phyloP scores from a whole-genome alignment of 2,888 invertebrate species.

The Zaprionus lineosus region DNA sequence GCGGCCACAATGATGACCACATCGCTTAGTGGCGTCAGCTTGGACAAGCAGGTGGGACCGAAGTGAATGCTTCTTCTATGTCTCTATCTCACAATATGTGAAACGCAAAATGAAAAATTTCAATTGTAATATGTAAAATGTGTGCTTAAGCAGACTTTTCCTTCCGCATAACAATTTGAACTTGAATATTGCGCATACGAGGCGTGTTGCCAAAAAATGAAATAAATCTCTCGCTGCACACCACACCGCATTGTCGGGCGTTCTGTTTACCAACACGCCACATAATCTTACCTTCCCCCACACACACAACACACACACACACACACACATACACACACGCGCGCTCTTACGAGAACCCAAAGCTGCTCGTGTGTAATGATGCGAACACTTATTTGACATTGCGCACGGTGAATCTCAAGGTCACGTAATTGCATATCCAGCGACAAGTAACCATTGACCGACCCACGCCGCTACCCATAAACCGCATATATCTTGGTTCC shows the following conservation, averaged over 20 bases:
- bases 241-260: constrained; percentile 38
- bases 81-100: constrained; percentile 39
- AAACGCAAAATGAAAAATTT: no score
- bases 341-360: no score
- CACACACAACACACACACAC: no score
- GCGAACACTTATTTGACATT: constrained; percentile 40
- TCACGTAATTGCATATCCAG: constrained; percentile 43
- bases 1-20: constrained; percentile 67
- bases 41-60: constrained; percentile 66
- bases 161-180: constrained; percentile 58
- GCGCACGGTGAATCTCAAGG: constrained; percentile 36
- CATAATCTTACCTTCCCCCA: no score
- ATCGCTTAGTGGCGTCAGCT: constrained; percentile 48
- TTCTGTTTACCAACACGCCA: constrained; percentile 41
- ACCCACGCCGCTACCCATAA: constrained; percentile 14
- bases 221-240: constrained; percentile 12
- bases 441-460: constrained; percentile 21
- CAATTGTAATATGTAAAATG: constrained; percentile 12
- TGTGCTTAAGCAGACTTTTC: constrained; percentile 34
- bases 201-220: constrained; percentile 55
- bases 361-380: constrained; percentile 8
- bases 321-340: no score
- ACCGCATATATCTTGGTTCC: constrained; percentile 38
- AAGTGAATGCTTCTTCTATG: no score
- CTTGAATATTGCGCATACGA: constrained; percentile 59